Evolutionary conservation across 2,113 vertebrate genomes (phyloP), one percentile per base, ranked within the genome.

Genomic region (Corvus cornix): DNA sequence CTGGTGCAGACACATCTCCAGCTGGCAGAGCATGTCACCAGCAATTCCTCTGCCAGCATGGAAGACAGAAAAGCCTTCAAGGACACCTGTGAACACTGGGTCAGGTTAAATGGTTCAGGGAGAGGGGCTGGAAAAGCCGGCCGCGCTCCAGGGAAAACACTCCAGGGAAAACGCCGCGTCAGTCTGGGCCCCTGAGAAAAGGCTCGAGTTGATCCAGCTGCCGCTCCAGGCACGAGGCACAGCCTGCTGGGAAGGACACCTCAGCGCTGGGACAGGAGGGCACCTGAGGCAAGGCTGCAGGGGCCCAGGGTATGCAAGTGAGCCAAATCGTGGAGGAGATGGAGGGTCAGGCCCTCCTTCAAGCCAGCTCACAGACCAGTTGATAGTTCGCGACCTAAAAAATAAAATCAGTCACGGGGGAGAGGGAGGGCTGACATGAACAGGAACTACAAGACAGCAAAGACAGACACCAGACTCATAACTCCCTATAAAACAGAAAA

Each of bases 121-220:
- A 92, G 80, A 84, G 39, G 26, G 60, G 70, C 33, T 58, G 75
- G 64, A 90, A 76, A 85, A 87, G 88, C 58, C 6, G 0, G 58
- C 1, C 0, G 28, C 0, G 0, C 46, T 93, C 22, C 30, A 16
- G 1, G 26, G 19, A 48, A 82, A 90, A 75, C 0, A 1, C 33
- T 87, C 24, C 24, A 6, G 0, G 33, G 41, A 55, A 77, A 92
- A 72, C 0, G 0, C 35, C 1, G 0, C 1, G 2, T 55, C 72
- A 48, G 48, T 44, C 77, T 30, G 76, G 52, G 35, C 22, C 70
- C 94, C 77, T 96, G 93, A 78, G 96, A 96, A 97, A 95, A 94
- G 74, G 51, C 56, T 16, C 2, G 2, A 84, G 74, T 60, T 91
- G 90, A 91, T 89, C 69, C 95, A 97, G 96, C 93, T 95, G 94